Evolutionary conservation across 1,140 invertebrate genomes (phyloP).

Genomic region (Holcopasites calliopsidis): DNA sequence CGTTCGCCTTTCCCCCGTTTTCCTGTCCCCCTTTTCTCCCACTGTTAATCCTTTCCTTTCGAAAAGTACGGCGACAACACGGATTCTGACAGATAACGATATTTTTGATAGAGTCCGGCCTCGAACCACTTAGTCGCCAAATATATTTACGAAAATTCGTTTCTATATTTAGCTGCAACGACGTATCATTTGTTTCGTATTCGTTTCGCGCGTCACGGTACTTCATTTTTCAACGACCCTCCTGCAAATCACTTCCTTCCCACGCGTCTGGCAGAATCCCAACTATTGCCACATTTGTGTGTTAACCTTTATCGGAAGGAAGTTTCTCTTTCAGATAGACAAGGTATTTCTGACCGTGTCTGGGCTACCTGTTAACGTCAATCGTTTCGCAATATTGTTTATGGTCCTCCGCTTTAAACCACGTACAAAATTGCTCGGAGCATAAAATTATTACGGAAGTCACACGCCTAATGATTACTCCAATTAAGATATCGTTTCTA

Average conservation of each 20-base stretch:
- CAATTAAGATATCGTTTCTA: not conserved
- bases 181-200: constrained; percentile 16
- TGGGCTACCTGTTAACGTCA: constrained; percentile 31
- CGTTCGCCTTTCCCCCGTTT: not conserved
- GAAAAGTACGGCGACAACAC: not conserved
- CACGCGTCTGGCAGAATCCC: constrained; percentile 47
- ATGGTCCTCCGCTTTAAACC: not conserved
- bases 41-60: not conserved
- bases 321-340: not conserved
- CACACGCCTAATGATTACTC: not conserved
- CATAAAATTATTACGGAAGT: not conserved
- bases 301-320: constrained; percentile 54
- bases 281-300: constrained; percentile 53
- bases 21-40: not conserved
- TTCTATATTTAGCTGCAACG: constrained; percentile 26
- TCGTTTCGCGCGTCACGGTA: constrained; percentile 19
- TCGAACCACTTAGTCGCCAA: not conserved
- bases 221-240: constrained; percentile 24
- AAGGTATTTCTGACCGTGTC: constrained; percentile 20
- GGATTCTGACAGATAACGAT: not conserved
- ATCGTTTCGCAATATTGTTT: constrained; percentile 21
- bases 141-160: constrained; percentile 27
- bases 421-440: not conserved
- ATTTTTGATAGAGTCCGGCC: not conserved
- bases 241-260: constrained; percentile 3